phyloP scores from a whole-genome alignment of 2,113 vertebrate genomes.

The Cisticola juncidis region DNA sequence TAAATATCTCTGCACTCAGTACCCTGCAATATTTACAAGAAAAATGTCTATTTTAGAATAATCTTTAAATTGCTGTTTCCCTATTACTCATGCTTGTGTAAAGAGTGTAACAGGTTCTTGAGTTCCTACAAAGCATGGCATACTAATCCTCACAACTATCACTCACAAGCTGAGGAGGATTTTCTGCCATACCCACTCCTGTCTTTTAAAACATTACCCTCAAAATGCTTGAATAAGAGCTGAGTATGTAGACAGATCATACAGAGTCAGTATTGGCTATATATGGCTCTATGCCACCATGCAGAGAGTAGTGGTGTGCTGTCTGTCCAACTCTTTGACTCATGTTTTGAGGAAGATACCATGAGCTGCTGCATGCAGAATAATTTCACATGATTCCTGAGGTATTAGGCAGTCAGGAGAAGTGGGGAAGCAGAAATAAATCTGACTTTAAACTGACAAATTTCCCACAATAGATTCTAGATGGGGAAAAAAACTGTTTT shows the following conservation, averaged over 20 bases:
- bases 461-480: neutral
- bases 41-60: neutral
- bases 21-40: neutral
- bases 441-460: neutral
- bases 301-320: neutral
- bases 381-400: neutral
- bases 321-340: neutral
- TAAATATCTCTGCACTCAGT: neutral
- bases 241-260: neutral
- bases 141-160: neutral
- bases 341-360: neutral
- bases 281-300: neutral
- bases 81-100: neutral
- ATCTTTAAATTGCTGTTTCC: neutral
- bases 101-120: neutral
- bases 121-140: neutral
- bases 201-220: neutral
- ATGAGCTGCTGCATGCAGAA: neutral
- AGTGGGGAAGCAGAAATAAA: neutral
- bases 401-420: neutral
- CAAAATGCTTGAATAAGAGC: neutral
- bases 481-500: neutral
- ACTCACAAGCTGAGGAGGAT: neutral
- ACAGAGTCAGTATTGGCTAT: neutral
- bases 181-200: neutral